Evolutionary conservation across 2,797 vertebrate species (phyloP), one percentile per base, ranked within the genome.

Genomic region (Muscicapa comitata): DNA sequence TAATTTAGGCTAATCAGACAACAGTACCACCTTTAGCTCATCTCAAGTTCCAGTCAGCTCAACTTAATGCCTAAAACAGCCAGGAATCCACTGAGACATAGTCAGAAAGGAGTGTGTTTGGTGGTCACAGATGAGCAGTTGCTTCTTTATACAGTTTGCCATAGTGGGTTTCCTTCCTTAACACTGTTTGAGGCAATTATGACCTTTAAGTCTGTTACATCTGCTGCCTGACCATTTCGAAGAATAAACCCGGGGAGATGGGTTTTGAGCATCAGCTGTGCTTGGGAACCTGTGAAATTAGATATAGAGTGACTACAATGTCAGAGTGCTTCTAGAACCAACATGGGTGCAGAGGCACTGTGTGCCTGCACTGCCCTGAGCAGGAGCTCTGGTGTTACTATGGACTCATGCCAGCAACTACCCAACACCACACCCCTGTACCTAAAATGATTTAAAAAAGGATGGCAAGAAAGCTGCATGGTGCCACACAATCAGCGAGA

Each of bases 401-500:
- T 17, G 63, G 55, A 43, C 16, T 53, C 28, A 10, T 19, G 65
- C 73, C 73, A 75, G 57, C 53, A 77, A 0, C 63, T 42, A 40
- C 67, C 45, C 78, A 73, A 9, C 24, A 21, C 45, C 0, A 2
- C 54, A 65, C 11, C 35, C 48, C 35, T 57, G 45, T 35, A 61
- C 57, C 35, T 79, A 38, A 94, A 81, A 71, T 43, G 45, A 53
- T 67, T 53, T 47, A 29, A 45, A 73, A 76, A 61, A 86, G 25
- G 29, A 63, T 74, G 57, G 35, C 57, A 63, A 61, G 85, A 61
- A 90, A 94, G 61, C 68, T 74, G 40, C 28, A 24, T 57, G 75
- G 45, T 3, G 21, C 61, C 53, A 57, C 38, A 35, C 26, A 54
- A 57, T 76, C 55, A 82, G 65, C 55, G 65, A 86, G 81, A 79